Evolutionary conservation across 2,797 vertebrate genomes (phyloP).

Genomic region (Aselliscus stoliczkanus): DNA sequence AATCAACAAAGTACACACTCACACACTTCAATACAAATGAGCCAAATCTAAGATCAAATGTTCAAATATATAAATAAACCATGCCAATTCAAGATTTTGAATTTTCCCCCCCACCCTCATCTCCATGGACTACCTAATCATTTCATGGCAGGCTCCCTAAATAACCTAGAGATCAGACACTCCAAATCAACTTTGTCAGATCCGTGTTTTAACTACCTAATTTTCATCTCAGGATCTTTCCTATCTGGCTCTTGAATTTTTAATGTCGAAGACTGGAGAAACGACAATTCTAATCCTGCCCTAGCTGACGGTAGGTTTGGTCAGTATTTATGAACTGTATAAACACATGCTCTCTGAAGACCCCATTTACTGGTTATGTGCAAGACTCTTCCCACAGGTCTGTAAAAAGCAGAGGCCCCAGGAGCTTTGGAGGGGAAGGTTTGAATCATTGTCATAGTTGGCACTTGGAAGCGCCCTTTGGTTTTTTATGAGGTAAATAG

Average conservation of each 20-base stretch:
- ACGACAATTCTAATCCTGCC: background rate
- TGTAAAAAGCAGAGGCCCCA: background rate
- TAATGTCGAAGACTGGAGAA: background rate
- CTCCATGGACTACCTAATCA: background rate
- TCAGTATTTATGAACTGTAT: background rate
- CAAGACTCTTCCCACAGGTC: background rate
- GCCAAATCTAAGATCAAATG: slow-evolving; percentile 8
- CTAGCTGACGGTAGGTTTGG: background rate
- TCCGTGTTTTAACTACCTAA: background rate
- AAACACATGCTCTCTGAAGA: background rate
- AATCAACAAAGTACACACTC: slow-evolving; percentile 27
- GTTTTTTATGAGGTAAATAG: slow-evolving; percentile 32
- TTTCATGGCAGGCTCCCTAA: background rate
- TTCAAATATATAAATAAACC: background rate
- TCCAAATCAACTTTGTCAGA: background rate
- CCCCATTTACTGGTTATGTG: background rate
- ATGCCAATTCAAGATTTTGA: background rate
- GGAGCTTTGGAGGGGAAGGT: background rate
- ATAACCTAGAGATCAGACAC: background rate
- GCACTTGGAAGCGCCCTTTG: background rate
- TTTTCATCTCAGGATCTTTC: background rate
- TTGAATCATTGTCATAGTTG: slow-evolving; percentile 36
- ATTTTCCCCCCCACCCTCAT: no score
- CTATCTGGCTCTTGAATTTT: background rate
- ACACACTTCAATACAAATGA: slow-evolving; percentile 16